Evolutionary conservation across 2,888 invertebrate species (phyloP).

Genomic region (Dicyrtomina minuta): DNA sequence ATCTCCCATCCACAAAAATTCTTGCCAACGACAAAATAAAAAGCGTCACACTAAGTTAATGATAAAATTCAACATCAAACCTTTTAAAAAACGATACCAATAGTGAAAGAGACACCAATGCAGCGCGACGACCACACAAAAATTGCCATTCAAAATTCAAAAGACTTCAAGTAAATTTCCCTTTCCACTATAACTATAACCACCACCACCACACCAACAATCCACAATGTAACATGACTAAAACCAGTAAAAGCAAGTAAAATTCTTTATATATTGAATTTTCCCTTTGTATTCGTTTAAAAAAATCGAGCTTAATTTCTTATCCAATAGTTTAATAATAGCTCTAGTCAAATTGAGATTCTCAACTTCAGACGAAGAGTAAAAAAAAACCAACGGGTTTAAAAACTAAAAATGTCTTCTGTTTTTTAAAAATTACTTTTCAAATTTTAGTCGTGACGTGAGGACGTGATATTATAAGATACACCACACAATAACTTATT

Average conservation of each 20-base stretch:
- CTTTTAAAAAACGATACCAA: neutral
- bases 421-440: too few relatives aligned
- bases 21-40: neutral
- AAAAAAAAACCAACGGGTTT: too few relatives aligned
- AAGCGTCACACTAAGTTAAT: neutral
- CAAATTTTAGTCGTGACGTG: too few relatives aligned
- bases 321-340: too few relatives aligned
- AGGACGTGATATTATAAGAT: too few relatives aligned
- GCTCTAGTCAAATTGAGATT: too few relatives aligned
- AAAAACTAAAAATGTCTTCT: too few relatives aligned
- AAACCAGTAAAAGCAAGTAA: neutral
- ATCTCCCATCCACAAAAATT: neutral
- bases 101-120: constrained; percentile 1
- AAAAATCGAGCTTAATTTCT: neutral
- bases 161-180: neutral
- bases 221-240: neutral
- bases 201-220: neutral
- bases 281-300: neutral
- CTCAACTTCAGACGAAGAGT: too few relatives aligned
- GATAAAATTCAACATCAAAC: neutral
- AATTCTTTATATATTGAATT: neutral
- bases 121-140: constrained; percentile 5
- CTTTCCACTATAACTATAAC: neutral
- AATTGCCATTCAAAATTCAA: neutral
- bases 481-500: too few relatives aligned